Evolutionary conservation across 2,797 vertebrate genomes (phyloP).

Genomic region (Xiphophorus birchmanni): DNA sequence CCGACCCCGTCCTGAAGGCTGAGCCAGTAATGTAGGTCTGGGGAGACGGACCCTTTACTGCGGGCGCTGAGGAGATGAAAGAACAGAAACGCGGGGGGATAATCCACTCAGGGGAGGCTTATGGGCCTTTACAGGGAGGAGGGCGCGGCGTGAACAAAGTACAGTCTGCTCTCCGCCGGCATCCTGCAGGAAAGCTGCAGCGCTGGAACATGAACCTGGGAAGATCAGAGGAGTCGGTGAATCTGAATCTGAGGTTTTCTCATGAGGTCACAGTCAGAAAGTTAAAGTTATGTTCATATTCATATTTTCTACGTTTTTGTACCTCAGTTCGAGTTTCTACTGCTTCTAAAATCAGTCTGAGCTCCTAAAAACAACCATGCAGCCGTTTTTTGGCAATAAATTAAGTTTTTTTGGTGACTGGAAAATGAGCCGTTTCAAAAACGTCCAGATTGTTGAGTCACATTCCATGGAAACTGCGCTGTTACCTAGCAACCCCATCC

Average conservation of each 20-base stretch:
- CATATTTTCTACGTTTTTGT: too few species aligned
- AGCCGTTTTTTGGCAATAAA: too few species aligned
- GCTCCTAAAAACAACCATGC: too few species aligned
- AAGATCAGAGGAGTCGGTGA: slow-evolving; percentile 1
- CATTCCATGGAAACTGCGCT: too few species aligned
- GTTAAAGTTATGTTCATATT: not conserved
- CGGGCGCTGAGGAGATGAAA: slow-evolving; percentile 50
- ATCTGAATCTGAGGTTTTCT: not conserved
- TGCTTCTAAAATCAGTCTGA: too few species aligned
- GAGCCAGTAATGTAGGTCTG: slow-evolving; percentile 43
- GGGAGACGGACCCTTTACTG: slow-evolving; percentile 16
- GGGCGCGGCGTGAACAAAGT: slow-evolving; percentile 1
- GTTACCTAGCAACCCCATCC: too few species aligned
- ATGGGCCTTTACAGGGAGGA: slow-evolving; percentile 27
- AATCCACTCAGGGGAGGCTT: slow-evolving; percentile 58
- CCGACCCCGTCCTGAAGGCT: slow-evolving; percentile 39
- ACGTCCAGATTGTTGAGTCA: too few species aligned
- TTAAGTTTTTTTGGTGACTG: too few species aligned
- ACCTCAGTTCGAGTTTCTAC: too few species aligned
- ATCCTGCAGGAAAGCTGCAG: slow-evolving; percentile 3
- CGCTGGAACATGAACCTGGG: not conserved
- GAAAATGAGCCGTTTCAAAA: too few species aligned
- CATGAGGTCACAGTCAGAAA: not conserved
- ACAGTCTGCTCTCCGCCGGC: not conserved
- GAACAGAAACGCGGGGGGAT: slow-evolving; percentile 58